Evolutionary conservation across 2,888 invertebrate genomes (phyloP), one percentile per base, ranked within the genome.

Genomic region (Thymelicus sylvestris): DNA sequence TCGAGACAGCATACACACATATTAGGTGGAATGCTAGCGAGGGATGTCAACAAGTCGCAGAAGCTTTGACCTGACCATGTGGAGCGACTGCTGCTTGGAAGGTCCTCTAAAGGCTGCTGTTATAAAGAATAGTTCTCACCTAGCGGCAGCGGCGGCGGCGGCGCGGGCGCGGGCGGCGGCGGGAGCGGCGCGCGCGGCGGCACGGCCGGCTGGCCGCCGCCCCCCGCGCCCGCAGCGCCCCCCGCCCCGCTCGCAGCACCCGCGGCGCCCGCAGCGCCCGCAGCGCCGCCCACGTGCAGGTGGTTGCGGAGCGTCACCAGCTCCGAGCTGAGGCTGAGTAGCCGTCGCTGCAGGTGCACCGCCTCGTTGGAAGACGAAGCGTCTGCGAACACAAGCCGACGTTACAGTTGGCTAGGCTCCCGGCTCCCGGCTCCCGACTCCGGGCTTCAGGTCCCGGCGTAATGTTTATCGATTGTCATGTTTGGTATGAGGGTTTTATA

Each of bases 331-430:
- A 98, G 95, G 90, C 97, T 98, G 86, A 97, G 96, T 85, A 98
- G 95, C 80, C 98, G 96, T 90, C 98, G 98, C 94, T 98, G 98
- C 85, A 98, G 94, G 89, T 98, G 98, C 82, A 98, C 98, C 80
- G 98, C 98, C 95, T 98, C 98, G 95, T 98, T 98, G 81, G 98
- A 98, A 76, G 98, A 98, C 82, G 98, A 97, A 82, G 98, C 98
- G 97, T 98, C 98, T 98, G 95, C 1, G 94, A 93, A 75, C 72
- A 71, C 38, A 72, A 12, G 12, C 7, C 12, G 31, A 31, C 31
- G 31, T 44, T 44, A 12, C 10, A 41, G 10, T 41, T 41, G 41
- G 41, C 6, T 7, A 6, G 7, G 41, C 41, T 7, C 6, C 6
- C 8, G 8, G 7, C 7, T 8, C 41, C 0, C 8, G 7, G 7